Base-by-base conservation (phyloP, 1,140 invertebrate genomes). In the Heliconius himera region DNA sequence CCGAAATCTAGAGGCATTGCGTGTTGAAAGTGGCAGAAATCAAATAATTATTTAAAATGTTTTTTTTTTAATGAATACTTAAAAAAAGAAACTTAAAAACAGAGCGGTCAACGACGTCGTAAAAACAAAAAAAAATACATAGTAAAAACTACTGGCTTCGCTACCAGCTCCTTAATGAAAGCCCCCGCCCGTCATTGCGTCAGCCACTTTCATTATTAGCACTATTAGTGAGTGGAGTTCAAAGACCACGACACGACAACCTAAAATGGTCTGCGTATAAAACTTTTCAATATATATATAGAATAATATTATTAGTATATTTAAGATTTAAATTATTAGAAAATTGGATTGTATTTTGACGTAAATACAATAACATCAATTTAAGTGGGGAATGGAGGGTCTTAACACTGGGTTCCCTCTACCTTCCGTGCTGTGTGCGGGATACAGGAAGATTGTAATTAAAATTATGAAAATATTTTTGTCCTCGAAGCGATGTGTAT, bases 161-260 rank as follows among this genome's bases (percentile, higher is more conserved):
- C n/a, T 13, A 41, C 22, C 3, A 22, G 74, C 56, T 46, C 70
- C 76, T 73, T 51, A 78, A 82, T 82, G 73, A 80, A 80, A 82
- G 76, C 72, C 38, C 51, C 74, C 66, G 77, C 74, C 49, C 51
- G 38, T 71, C 22, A 75, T 81, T 78, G 74, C 80, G 77, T 78
- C 80, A 81, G 74, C 76, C 77, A 78, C 80, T 81, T 81, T 81
- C 80, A 76, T 78, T 81, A 46, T 76, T 76, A 77, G 51, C 70
- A 38, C 41, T 26, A 78, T 56, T 78, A 78, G 71, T 38, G 51
- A 78, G 70, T 51, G 49, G 26, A 41, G 70, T 73, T 78, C 76
- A 78, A 60, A 78, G 70, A 72, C 70, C 70, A 78, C 8, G 54
- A n/a, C n/a, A n/a, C n/a, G n/a, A 60, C 36, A 20, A 70, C 38